Evolutionary conservation across 2,888 invertebrate species (phyloP).

Genomic region (Synanthedon myopaeformis): DNA sequence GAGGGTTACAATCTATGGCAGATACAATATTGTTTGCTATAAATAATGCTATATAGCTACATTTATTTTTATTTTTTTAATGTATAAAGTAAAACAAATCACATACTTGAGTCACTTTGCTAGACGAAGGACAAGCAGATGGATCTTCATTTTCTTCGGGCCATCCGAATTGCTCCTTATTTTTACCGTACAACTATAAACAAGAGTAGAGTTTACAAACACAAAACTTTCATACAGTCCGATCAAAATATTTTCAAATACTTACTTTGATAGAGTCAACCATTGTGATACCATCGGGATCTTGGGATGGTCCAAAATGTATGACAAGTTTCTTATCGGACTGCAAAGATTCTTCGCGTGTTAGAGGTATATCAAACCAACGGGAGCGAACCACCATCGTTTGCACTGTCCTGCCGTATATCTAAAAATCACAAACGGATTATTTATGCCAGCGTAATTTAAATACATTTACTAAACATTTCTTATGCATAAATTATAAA

Average conservation of each 20-base stretch:
- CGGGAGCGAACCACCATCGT: conserved; percentile 81
- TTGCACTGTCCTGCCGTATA: conserved; percentile 80
- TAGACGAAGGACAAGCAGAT: conserved; percentile 53
- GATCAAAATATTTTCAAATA: background rate
- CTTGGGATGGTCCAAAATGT: conserved; percentile 86
- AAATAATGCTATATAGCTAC: no score
- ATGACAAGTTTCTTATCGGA: conserved; percentile 92
- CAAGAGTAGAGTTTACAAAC: background rate
- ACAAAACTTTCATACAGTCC: background rate
- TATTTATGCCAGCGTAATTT: no score
- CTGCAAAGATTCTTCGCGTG: conserved; percentile 91
- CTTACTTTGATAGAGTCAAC: conserved; percentile 91
- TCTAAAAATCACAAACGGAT: conserved; percentile 26
- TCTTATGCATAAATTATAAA: no score
- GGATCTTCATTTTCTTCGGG: conserved; percentile 93
- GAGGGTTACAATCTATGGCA: no score
- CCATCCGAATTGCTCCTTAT: conserved; percentile 96
- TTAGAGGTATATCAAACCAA: conserved; percentile 96
- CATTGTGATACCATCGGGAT: conserved; percentile 90
- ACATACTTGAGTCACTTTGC: conserved; percentile 47
- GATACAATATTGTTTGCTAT: no score
- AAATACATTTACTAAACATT: no score
- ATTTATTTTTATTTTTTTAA: no score
- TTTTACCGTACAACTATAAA: conserved; percentile 84
- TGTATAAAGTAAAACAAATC: background rate